Base-by-base conservation (phyloP, 1,140 invertebrate genomes). In the Zaprionus ornatus region DNA sequence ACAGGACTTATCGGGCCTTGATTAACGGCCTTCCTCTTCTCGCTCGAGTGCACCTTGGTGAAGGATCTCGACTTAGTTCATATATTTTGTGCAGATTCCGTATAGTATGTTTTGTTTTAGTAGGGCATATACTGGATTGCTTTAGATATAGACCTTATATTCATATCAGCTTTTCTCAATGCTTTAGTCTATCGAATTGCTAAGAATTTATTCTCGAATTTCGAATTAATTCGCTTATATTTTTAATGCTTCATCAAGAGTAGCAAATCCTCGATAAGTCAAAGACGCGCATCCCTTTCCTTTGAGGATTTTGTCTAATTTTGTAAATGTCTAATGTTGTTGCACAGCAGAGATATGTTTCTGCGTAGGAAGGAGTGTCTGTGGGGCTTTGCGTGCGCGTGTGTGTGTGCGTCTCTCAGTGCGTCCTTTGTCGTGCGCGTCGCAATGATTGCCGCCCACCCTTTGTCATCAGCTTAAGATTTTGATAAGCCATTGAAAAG, bases 401-500 rank as follows among this genome's bases (percentile, higher is more conserved):
- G 66, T 67, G 57, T 35, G 42, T 13, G 67, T 21, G 37, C 42
- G 17, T 37, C 2, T 66, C 13, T 48, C 5, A 29, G 13, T 63
- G 66, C 59, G 13, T 62, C 52, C 70, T 65, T 71, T 64, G 59
- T 63, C 25, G 45, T 63, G 5, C n/a, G 42, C 37, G 3, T 54
- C 35, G 21, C 29, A 50, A n/a, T 50, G 65, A 5, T 52, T 59
- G 17, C n/a, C 10, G 56, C 27, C 27, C 59, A 55, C 68, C 63
- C 74, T 73, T 87, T 87, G 80, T 87, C 74, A 71, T 25, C 84
- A 80, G 84, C 84, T 87, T 88, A 83, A 88, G 84, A 88, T 88
- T 88, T 80, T 80, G 77, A 88, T 88, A 87, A 88, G 77, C 84
- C 77, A 84, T 88, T 88, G 77, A 84, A 88, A 80, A 78, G 84